Evolutionary conservation across 2,113 vertebrate genomes (phyloP), one percentile per base, ranked within the genome.

Genomic region (Nothocercus nigrocapillus): DNA sequence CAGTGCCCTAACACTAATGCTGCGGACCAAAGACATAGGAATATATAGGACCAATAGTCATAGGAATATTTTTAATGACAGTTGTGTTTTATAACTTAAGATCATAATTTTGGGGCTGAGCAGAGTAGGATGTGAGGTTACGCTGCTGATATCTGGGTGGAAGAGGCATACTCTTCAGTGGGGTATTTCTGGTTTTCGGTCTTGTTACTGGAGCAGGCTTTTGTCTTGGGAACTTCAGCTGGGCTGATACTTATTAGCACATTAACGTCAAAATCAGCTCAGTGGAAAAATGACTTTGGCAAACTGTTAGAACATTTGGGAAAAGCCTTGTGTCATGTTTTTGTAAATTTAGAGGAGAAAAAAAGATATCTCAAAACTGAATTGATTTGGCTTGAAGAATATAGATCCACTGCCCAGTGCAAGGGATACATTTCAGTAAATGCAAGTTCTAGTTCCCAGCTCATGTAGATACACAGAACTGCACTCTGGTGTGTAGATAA

Each of bases 1-100:
- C 49, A 72, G 0, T 73, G 51, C 74, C 38, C 40, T 5, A 12
- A 18, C 32, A 4, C 78, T 17, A 13, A 21, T 0, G 1, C 18
- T 7, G 2, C 16, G 63, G 70, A 18, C 27, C 88, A 59, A 51
- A 56, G 47, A 17, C 69, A 27, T 21, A 32, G 36, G 36, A 36
- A 36, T 36, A 36, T 36, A 36, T 36, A 36, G 36, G 36, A 36
- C 36, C 36, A 36, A 8, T 36, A 36, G 28, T 15, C 13, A 58
- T 1, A 22, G 24, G 49, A 58, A 40, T 18, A 28, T 45, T 40
- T 62, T 40, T 66, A 49, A 14, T 14, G 63, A 75, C 25, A 38
- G 53, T 30, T 25, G 36, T 59, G 51, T 27, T 58, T 28, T 61
- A n/a, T 45, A 58, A 42, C 16, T 61, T 16, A 16, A 34, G 53